Percentiles rank a stretch among this genome's conserved stretches.
Conservation (phyloP, 1,140 invertebrate genomes). For the Asobara japonica region DNA sequence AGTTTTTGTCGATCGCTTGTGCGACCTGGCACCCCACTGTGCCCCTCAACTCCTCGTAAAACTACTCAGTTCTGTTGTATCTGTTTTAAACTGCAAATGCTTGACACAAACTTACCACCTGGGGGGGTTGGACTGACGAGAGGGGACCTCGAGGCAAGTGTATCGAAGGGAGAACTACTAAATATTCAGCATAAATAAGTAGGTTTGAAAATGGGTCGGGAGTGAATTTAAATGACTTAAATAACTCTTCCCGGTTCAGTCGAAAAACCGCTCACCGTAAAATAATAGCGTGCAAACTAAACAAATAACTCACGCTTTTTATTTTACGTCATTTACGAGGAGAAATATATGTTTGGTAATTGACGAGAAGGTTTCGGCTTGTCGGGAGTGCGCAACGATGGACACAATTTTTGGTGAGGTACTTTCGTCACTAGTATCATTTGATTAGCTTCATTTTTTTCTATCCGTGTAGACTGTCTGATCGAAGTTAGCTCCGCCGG, state of each 20-base stretch:
- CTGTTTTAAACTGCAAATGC: conserved; percentile 8
- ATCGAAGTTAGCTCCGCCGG: too few relatives aligned
- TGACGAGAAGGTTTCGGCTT: too few relatives aligned
- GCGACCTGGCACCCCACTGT: background rate
- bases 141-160: background rate
- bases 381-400: too few relatives aligned
- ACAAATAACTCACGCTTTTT: too few relatives aligned
- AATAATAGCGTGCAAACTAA: too few relatives aligned
- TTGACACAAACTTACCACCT: conserved; percentile 11
- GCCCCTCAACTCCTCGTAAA: background rate
- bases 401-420: too few relatives aligned
- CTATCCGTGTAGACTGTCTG: too few relatives aligned
- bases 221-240: background rate
- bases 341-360: too few relatives aligned
- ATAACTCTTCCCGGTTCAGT: background rate
- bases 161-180: background rate
- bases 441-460: too few relatives aligned
- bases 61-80: conserved; percentile 9
- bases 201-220: background rate
- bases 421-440: too few relatives aligned
- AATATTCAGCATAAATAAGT: conserved; percentile 8
- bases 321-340: too few relatives aligned
- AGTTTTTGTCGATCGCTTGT: background rate
- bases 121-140: background rate
- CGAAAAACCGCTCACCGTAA: background rate